Evolutionary conservation across 2,888 invertebrate genomes (phyloP), one percentile per base, ranked within the genome.

Genomic region (Dasypogon diadema): DNA sequence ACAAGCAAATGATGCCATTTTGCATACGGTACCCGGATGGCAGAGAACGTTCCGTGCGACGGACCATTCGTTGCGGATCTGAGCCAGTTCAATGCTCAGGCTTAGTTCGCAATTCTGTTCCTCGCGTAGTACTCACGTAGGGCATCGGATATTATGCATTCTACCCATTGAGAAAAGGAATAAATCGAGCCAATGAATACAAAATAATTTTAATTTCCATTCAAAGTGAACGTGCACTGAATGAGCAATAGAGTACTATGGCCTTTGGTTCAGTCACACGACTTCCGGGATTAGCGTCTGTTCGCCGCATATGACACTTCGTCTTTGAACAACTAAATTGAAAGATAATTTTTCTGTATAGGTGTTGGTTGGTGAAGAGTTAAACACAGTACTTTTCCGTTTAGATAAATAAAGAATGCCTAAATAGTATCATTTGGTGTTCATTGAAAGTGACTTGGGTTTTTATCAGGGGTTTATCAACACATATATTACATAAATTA

Each of bases 161-260:
- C 51, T 56, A 60, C 21, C 60, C 74, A 74, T 60, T 65, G 55
- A 55, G 30, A 70, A 54, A 70, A 75, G 73, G 68, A 74, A 76
- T 76, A 74, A 60, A 65, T 68, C 68, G 74, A 76, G 58, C 58
- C 37, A 54, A 30, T 54, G 70, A 70, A 70, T 70, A 70, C 70
- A 70, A 70, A 70, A 70, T 70, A 30, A 75, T 75, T 75, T 77
- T 63, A 54, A 77, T 72, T 77, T 77, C 70, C 75, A 77, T 77
- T 77, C 75, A 72, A 51, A 75, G 16, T 12, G 48, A 42, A 72
- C 77, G 70, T 60, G 72, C 16, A 70, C 42, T 77, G 77, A 77
- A 77, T 77, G 68, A 54, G 51, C 58, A 77, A 72, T 77, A 37
- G 37, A 37, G 76, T 54, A 55, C 42, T 75, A 75, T 68, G 75